A percentile compares a stretch with the other conserved stretches of the same genome.
phyloP scores from a whole-genome alignment of 2,797 vertebrate genomes.

The Denticeps clupeoides region DNA sequence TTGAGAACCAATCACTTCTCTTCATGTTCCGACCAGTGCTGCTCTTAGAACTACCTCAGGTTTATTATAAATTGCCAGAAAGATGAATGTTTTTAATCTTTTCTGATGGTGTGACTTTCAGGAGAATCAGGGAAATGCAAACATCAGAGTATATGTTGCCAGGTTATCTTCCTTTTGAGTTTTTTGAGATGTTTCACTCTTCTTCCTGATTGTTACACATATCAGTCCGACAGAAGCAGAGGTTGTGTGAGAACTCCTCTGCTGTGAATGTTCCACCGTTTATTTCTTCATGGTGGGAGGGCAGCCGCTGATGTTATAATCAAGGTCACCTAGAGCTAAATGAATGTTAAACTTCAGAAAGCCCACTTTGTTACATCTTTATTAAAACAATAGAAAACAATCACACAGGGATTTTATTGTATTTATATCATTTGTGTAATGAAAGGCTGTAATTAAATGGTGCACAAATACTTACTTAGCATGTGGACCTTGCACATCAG shows the following conservation, averaged over 20 bases:
- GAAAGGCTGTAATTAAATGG: too few species aligned
- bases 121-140: conserved; percentile 2
- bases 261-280: conserved; percentile 46
- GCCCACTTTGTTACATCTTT: conserved; percentile 21
- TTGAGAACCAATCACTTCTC: conserved; percentile 57
- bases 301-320: conserved; percentile 46
- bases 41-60: conserved; percentile 65
- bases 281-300: conserved; percentile 25
- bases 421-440: too few species aligned
- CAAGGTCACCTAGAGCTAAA: conserved; percentile 53
- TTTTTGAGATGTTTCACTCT: conserved; percentile 35
- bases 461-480: too few species aligned
- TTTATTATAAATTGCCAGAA: conserved; percentile 48
- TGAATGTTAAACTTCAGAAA: conserved; percentile 56
- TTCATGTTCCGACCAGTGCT: conserved; percentile 43
- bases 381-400: too few species aligned
- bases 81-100: conserved; percentile 46
- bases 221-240: conserved; percentile 41
- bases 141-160: conserved; percentile 11
- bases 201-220: conserved; percentile 47
- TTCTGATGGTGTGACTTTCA: not conserved
- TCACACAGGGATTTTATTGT: conserved; percentile 19
- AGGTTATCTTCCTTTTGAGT: conserved; percentile 30
- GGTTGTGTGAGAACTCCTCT: conserved; percentile 34
- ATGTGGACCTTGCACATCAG: too few species aligned